Evolutionary conservation across 2,113 vertebrate species (phyloP).

Genomic region (Eudyptes chrysolophus): DNA sequence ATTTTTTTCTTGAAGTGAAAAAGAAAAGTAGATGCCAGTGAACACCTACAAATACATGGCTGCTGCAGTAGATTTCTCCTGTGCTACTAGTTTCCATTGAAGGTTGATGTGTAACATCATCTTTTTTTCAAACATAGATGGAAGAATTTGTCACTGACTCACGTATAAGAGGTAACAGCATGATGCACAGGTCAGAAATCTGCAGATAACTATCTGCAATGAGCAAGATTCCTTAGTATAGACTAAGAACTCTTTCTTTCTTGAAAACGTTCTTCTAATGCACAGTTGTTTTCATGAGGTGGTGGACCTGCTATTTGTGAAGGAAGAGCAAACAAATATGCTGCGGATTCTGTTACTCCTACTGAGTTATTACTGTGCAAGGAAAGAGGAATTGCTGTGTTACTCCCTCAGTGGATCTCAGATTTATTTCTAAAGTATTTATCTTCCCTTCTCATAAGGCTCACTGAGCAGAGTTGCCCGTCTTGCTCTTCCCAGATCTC

Average conservation of each 20-base stretch:
- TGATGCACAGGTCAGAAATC: background rate
- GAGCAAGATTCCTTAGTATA: background rate
- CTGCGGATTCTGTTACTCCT: background rate
- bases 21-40: background rate
- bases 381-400: background rate
- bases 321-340: background rate
- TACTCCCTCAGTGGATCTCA: background rate
- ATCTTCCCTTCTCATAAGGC: background rate
- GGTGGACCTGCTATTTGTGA: background rate
- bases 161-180: background rate
- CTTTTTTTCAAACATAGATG: background rate
- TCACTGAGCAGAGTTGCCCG: background rate
- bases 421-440: background rate
- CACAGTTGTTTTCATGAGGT: background rate
- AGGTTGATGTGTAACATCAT: background rate
- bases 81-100: background rate
- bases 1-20: background rate
- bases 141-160: background rate
- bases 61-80: background rate
- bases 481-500: background rate
- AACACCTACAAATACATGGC: background rate
- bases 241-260: background rate
- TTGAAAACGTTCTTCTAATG: background rate
- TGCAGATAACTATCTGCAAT: background rate
- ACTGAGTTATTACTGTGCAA: background rate